A percentile compares a stretch with the other conserved stretches of the same genome.
Conservation (phyloP, 2,113 vertebrate genomes). For the Pollachius pollachius region DNA sequence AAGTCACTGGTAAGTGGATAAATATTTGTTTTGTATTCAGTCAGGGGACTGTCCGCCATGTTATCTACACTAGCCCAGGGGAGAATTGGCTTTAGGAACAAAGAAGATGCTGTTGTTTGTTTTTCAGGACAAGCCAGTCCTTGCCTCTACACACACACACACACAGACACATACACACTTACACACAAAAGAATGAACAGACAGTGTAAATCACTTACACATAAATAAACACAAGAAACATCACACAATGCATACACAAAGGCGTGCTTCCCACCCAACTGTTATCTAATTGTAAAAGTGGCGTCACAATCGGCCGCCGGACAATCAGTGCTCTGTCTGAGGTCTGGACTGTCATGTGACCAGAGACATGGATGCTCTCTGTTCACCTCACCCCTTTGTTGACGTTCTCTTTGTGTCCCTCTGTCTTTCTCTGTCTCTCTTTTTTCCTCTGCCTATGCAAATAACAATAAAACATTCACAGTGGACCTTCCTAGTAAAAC, state of each 20-base stretch:
- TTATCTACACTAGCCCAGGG: conserved; percentile 35
- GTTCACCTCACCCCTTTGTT: conserved; percentile 24
- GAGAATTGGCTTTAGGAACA: conserved; percentile 39
- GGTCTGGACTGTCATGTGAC: conserved; percentile 50
- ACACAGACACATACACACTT: not conserved
- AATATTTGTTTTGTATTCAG: conserved; percentile 6
- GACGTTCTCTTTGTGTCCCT: not conserved
- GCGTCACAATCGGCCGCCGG: conserved; percentile 57
- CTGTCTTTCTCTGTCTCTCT: not conserved
- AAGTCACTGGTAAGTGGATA: conserved; percentile 46
- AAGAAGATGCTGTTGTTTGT: conserved; percentile 59
- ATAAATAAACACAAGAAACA: too few relatives aligned
- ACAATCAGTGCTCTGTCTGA: conserved; percentile 61
- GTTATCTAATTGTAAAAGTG: conserved; percentile 36
- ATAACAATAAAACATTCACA: not conserved
- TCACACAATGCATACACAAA: conserved; percentile 6
- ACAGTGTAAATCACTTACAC: too few relatives aligned
- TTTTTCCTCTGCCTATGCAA: not conserved
- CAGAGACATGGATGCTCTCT: conserved; percentile 24
- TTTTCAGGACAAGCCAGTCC: conserved; percentile 42
- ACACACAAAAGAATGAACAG: too few relatives aligned
- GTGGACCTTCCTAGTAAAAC: conserved; percentile 11
- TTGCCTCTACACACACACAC: conserved; percentile 28
- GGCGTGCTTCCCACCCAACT: not conserved
- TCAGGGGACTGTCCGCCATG: conserved; percentile 6